These are phyloP conservation scores for Oscheius onirici DNA, from an alignment of 2,888 invertebrate genomes.

Conservation along the genomic window DNA sequence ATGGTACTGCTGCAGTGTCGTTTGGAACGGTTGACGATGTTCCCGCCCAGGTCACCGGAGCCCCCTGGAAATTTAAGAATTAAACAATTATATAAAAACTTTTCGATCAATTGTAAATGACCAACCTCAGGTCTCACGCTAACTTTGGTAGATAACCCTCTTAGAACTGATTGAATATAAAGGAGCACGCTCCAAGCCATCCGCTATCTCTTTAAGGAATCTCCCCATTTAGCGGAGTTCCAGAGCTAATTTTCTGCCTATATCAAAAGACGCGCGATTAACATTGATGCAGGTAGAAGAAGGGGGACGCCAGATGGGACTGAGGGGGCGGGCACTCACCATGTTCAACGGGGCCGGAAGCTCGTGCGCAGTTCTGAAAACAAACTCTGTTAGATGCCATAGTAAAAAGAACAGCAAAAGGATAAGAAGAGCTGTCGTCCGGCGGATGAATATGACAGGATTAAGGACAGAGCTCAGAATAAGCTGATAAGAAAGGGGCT, in stretches of 20 bases:
- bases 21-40: slow-evolving; percentile 26
- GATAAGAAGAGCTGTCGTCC: too few species aligned
- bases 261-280: slow-evolving; percentile 21
- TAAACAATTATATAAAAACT: not conserved
- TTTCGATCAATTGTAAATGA: not conserved
- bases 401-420: too few species aligned
- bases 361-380: slow-evolving; percentile 32
- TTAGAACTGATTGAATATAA: slow-evolving; percentile 42
- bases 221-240: slow-evolving; percentile 15
- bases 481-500: too few species aligned
- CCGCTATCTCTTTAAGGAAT: slow-evolving; percentile 7
- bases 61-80: slow-evolving; percentile 43
- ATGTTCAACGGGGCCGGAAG: slow-evolving; percentile 34
- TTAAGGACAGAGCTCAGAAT: too few species aligned
- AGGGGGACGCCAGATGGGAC: slow-evolving; percentile 23
- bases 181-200: slow-evolving; percentile 53
- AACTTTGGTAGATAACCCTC: slow-evolving; percentile 3
- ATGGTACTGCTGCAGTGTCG: slow-evolving; percentile 3
- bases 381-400: slow-evolving; percentile 3
- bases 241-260: not conserved
- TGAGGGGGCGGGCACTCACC: slow-evolving; percentile 33
- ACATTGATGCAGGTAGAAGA: slow-evolving; percentile 15
- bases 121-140: slow-evolving; percentile 4
- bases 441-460: too few species aligned
- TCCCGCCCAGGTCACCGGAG: slow-evolving; percentile 45